These are phyloP conservation scores for Chymomyza caudatula DNA, from an alignment of 2,888 invertebrate genomes.

Conservation along the genomic window DNA sequence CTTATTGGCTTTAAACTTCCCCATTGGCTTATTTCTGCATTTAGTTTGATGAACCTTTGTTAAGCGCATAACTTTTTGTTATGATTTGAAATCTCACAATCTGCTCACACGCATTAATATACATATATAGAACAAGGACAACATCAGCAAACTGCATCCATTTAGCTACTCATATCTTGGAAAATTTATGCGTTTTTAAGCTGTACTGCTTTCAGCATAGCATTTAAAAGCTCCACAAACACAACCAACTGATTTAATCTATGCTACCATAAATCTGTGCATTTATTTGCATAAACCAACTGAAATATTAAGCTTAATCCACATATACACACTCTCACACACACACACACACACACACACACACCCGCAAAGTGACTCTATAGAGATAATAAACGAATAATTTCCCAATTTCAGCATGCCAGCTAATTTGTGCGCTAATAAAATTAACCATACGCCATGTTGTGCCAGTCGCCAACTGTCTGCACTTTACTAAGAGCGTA, in stretches of 20 bases:
- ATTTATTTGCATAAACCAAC: slow-evolving; percentile 10
- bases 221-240: neutral
- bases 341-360: neutral
- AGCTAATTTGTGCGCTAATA: slow-evolving; percentile 61
- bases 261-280: slow-evolving; percentile 9
- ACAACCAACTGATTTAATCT: slow-evolving; percentile 2
- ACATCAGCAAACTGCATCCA: no score
- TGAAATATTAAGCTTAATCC: slow-evolving; percentile 12
- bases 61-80: no score
- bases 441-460: slow-evolving; percentile 65
- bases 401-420: slow-evolving; percentile 33
- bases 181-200: neutral
- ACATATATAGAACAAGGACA: no score
- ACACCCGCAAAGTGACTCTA: neutral
- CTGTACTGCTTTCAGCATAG: neutral
- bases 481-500: slow-evolving; percentile 14
- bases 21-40: no score
- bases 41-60: no score
- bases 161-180: neutral
- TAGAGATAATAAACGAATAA: slow-evolving; percentile 30
- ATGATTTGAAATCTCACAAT: no score
- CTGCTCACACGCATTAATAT: no score
- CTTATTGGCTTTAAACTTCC: no score
- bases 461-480: slow-evolving; percentile 26
- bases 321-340: slow-evolving; percentile 1